Conservation (phyloP, 2,113 vertebrate genomes). For the Lagopus muta region DNA sequence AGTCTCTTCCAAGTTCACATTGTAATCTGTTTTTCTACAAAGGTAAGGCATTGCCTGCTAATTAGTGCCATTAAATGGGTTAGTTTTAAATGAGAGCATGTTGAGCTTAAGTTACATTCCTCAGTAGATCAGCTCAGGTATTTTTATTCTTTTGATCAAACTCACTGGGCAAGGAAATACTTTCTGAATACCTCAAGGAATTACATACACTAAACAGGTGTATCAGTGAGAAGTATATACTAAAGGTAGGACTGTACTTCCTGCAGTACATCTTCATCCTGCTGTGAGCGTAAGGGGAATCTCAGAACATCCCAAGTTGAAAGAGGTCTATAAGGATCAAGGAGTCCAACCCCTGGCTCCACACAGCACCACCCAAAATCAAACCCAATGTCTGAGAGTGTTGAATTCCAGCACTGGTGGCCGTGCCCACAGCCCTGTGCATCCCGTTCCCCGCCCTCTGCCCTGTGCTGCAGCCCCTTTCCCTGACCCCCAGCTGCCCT, state of each 20-base stretch:
- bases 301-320: too few species aligned
- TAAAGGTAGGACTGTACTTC: neutral
- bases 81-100: conserved; percentile 24
- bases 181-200: neutral
- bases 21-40: conserved; percentile 32
- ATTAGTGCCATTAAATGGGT: conserved; percentile 44
- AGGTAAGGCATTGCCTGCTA: conserved; percentile 42
- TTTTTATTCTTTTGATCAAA: conserved; percentile 16
- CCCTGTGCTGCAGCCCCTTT: too few species aligned
- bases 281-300: neutral
- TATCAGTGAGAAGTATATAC: neutral
- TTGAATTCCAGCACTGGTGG: too few species aligned
- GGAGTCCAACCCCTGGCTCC: too few species aligned
- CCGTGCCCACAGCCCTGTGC: too few species aligned
- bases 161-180: neutral
- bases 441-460: too few species aligned
- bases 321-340: too few species aligned
- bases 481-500: too few species aligned
- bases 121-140: neutral
- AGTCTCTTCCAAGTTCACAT: neutral
- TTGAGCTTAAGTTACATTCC: neutral
- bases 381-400: too few species aligned
- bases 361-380: too few species aligned
- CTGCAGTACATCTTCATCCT: neutral
- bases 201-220: neutral